phyloP scores from a whole-genome alignment of 2,888 invertebrate genomes.

The Lochmaea crataegi region DNA sequence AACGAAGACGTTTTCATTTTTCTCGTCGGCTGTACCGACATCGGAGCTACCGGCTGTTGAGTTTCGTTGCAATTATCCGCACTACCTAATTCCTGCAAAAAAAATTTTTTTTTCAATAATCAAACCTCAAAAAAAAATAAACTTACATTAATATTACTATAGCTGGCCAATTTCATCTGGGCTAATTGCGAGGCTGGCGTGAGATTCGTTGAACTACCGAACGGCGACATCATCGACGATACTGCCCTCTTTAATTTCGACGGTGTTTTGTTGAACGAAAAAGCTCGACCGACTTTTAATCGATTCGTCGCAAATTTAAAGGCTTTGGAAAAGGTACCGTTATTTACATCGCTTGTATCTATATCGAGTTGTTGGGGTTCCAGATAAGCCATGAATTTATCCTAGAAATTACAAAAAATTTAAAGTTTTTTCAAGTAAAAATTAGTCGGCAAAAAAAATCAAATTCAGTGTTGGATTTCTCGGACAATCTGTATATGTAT shows the following conservation, averaged over 20 bases:
- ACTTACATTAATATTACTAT: conserved; percentile 86
- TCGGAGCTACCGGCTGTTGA: conserved; percentile 74
- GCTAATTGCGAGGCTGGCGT: conserved; percentile 87
- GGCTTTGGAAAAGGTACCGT: conserved; percentile 90
- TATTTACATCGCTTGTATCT: conserved; percentile 87
- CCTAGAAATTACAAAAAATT: conserved; percentile 68
- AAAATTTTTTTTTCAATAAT: conserved; percentile 18
- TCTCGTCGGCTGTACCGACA: conserved; percentile 87
- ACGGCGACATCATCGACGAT: conserved; percentile 93
- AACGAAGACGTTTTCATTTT: conserved; percentile 77
- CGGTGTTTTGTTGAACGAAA: conserved; percentile 96
- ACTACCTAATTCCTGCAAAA: conserved; percentile 79
- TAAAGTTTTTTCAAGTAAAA: no score
- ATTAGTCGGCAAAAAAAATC: no score
- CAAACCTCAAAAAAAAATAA: neutral
- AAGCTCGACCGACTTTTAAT: conserved; percentile 91
- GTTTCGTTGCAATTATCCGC: conserved; percentile 66
- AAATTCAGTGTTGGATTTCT: no score
- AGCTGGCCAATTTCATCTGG: conserved; percentile 87
- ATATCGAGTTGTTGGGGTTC: conserved; percentile 88
- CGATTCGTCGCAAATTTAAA: conserved; percentile 89
- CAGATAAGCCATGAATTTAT: conserved; percentile 81
- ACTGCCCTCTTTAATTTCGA: conserved; percentile 93
- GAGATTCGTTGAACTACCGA: conserved; percentile 85
- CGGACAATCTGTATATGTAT: no score